Evolutionary conservation across 2,888 invertebrate species (phyloP), one percentile per base, ranked within the genome.

Genomic region (Microdon myrmicae): DNA sequence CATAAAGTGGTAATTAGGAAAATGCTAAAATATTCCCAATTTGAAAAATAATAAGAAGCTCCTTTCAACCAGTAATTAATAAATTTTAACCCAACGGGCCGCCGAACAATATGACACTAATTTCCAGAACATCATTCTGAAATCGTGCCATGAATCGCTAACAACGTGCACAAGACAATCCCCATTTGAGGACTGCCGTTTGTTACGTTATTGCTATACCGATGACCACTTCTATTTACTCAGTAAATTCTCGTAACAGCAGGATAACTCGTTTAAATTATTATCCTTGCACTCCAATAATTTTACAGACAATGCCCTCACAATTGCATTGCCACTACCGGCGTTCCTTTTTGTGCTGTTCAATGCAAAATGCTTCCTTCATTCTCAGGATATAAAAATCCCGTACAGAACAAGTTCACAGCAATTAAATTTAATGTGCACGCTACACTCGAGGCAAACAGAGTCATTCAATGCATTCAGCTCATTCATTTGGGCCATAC

Each of bases 391-490:
- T 12, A 28, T 9, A 23, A 55, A 55, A 26, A 39, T 22, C 34
- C 39, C 16, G 5, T 17, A 22, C 51, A 8, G 51, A 64, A 64
- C 64, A 64, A 64, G 64, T 64, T 64, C 58, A 64, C 43, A 64
- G 64, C 64, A 64, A 64, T 64, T 64, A 64, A 64, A 64, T 58
- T 64, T 64, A 64, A 64, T 58, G 64, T 41, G 58, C 58, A 43
- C 47, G 53, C 45, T 56, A 60, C 47, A 55, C 51, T 51, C 19
- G 51, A 47, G 41, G 44, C 35, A 51, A 47, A 58, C 58, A 51
- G 32, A 56, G 23, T 51, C 51, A 64, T 64, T 56, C 56, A 56
- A 56, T 64, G 61, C 56, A 64, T 51, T 56, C 49, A 45, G 10
- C 55, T 47, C 41, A 64, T 64, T 64, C 64, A 64, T 58, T 47